Base-by-base conservation (phyloP, 2,888 invertebrate species). In the Drosophila yooni region DNA sequence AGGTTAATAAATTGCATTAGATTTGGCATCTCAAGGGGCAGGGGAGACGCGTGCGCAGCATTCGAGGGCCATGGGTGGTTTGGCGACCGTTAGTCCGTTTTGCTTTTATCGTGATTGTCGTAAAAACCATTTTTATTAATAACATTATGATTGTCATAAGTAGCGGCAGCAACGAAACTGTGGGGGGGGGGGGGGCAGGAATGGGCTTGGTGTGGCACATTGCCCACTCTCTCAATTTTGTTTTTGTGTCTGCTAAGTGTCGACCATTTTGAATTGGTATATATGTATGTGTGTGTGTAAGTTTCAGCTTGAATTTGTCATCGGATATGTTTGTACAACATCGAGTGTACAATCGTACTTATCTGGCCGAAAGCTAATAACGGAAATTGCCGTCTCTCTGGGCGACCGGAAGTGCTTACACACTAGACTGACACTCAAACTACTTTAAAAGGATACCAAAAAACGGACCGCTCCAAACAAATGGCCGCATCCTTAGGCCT, bases 1-100 rank as follows among this genome's bases (percentile, higher is more conserved):
- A 86, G 86, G 80, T 91, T 91, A 92, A 92, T 92, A 92, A 91
- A 92, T 92, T 92, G 84, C 88, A 92, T 92, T 92, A 92, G 90
- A 91, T 91, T 89, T 90, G 91, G 82, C 88, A 86, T 91, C 79
- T 15, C 8, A 79, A 81, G 83, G 77, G 74, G 71, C 29, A 67
- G 62, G 56, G 56, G 52, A 38, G 72, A 48, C 82, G 88, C 82
- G 84, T 84, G 81, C 63, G 29, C 40, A 5, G 8, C 8, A 13
- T 21, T 63, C 59, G 46, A 52, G 70, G 52, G 34, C 18, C 53
- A 53, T 13, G 27, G 29, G 21, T 25, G 33, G 27, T 15, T 46
- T 8, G 65, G 31, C 51, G 69, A 67, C 75, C 62, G 40, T 73
- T 76, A 81, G 81, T 53, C 36, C 64, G 54, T 79, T 80, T 81